Base-by-base conservation (phyloP, 2,113 vertebrate species). In the Hydrolagus affinis region DNA sequence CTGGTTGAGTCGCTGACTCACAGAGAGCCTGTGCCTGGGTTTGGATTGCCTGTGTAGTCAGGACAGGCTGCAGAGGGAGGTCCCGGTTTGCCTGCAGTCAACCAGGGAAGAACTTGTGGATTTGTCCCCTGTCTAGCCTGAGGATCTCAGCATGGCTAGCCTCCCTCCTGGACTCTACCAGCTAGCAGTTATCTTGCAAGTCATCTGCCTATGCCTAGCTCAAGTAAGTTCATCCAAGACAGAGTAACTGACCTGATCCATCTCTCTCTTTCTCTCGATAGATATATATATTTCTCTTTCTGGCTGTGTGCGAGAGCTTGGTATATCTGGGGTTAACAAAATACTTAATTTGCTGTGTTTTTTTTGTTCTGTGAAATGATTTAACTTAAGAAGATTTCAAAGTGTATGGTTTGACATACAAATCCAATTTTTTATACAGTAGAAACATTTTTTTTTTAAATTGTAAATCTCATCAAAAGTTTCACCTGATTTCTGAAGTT, bases 181-280 rank as follows among this genome's bases (percentile, higher is more conserved):
- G 91, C 91, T 94, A 88, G 91, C 94, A 83, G 88, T 96, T 12
- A 86, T 98, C 85, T 92, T 97, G 89, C 96, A 95, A 87, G 90
- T 90, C 76, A 71, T 93, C 88, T 94, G 94, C 87, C 92, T 98
- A 88, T 94, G 93, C 87, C 88, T 97, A 90, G 95, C 95, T 72
- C 97, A 99, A 93, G 94, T 97, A 83, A 66, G 78, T 68, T 21
- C 25, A 32, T 7, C 60, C 11, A 28, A 32, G 23, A 30, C 44
- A 44, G 44, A 44, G 44, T 44, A 44, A 44, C 44, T 44, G 44
- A 44, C 44, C 44, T 44, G 44, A 3, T 44, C 44, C 6, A 1
- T 44, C 44, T 88, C 97, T 99, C 91, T 98, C 96, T 98, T 85
- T 86, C 56, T 57, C 59, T 87, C 59, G 1, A 75, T 80, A 87